These are phyloP conservation scores for Montipora foliosa DNA, from an alignment of 64 coral and sea anemone species.

Conservation along the genomic window DNA sequence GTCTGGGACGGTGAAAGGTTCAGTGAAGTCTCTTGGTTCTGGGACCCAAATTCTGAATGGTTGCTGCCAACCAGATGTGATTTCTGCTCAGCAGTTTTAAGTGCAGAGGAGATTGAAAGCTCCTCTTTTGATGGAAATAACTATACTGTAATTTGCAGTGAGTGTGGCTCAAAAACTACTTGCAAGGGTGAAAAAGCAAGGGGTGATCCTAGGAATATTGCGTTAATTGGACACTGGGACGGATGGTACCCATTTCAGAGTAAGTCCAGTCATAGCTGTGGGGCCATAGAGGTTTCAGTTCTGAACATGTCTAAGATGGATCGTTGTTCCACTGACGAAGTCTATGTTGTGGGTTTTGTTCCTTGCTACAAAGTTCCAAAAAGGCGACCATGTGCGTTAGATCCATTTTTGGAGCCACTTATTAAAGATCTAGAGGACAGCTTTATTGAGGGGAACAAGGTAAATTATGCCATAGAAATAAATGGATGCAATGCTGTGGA, in stretches of 20 bases:
- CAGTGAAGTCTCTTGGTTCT: slow-evolving; percentile 35
- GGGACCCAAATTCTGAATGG: slow-evolving; percentile 29
- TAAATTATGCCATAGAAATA: not conserved
- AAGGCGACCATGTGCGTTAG: slow-evolving; percentile 13
- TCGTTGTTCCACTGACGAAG: slow-evolving; percentile 2
- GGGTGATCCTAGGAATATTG: slow-evolving; percentile 44
- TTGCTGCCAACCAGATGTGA: not conserved
- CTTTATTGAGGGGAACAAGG: slow-evolving; percentile 29
- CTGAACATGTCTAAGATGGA: slow-evolving; percentile 9
- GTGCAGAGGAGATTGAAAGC: not conserved
- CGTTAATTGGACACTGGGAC: slow-evolving; percentile 63
- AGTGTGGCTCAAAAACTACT: slow-evolving; percentile 7
- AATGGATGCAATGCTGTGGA: not conserved
- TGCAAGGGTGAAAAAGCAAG: not conserved
- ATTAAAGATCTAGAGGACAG: slow-evolving; percentile 26
- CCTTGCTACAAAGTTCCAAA: slow-evolving; percentile 6
- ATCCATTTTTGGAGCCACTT: slow-evolving; percentile 52
- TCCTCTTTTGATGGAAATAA: not conserved
- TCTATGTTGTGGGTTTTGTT: slow-evolving; percentile 59
- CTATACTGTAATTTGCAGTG: slow-evolving; percentile 3
- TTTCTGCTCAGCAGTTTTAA: not conserved
- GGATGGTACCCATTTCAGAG: slow-evolving; percentile 54
- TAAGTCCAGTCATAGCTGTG: slow-evolving; percentile 29
- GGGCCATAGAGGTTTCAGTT: slow-evolving; percentile 21
- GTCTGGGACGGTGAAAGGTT: too few relatives aligned